These are phyloP conservation scores for Chaenogobius annularis DNA, from an alignment of 2,113 vertebrate genomes.

Conservation along the genomic window DNA sequence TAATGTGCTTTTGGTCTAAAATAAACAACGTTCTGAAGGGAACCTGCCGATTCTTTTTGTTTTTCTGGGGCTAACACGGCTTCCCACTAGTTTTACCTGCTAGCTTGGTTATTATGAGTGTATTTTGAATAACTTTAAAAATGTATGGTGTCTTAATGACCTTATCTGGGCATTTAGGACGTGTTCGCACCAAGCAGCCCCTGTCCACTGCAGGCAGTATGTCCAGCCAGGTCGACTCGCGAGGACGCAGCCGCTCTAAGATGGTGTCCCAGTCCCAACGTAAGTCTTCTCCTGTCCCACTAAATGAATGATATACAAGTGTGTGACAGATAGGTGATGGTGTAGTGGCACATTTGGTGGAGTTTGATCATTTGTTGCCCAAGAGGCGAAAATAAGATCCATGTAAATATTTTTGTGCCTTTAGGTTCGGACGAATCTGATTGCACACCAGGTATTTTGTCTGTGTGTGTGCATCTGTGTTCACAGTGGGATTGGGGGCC, in stretches of 20 bases:
- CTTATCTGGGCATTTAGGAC: slow-evolving; percentile 74
- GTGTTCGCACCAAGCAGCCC: slow-evolving; percentile 84
- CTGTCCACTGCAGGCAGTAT: slow-evolving; percentile 80
- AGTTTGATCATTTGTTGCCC: slow-evolving; percentile 53
- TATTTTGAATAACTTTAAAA: neutral
- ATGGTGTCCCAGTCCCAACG: slow-evolving; percentile 97
- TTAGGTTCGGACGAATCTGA: slow-evolving; percentile 98
- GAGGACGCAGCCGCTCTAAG: slow-evolving; percentile 92
- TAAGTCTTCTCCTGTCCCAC: slow-evolving; percentile 71
- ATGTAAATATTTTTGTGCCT: slow-evolving; percentile 81
- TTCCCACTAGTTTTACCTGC: slow-evolving; percentile 1
- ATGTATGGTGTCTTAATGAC: neutral
- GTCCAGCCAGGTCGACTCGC: slow-evolving; percentile 87
- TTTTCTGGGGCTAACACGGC: slow-evolving; percentile 21
- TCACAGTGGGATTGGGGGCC: slow-evolving; percentile 63
- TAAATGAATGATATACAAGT: neutral
- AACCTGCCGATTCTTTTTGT: slow-evolving; percentile 5
- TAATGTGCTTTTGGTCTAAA: slow-evolving; percentile 13
- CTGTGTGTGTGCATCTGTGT: slow-evolving; percentile 55
- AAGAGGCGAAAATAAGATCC: slow-evolving; percentile 69
- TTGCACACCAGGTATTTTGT: slow-evolving; percentile 96
- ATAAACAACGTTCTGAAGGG: slow-evolving; percentile 13
- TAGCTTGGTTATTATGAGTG: neutral
- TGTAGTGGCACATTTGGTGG: slow-evolving; percentile 27
- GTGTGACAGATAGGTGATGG: neutral